Evolutionary conservation across 2,797 vertebrate genomes (phyloP).

Genomic region (Phalanger gymnotis): DNA sequence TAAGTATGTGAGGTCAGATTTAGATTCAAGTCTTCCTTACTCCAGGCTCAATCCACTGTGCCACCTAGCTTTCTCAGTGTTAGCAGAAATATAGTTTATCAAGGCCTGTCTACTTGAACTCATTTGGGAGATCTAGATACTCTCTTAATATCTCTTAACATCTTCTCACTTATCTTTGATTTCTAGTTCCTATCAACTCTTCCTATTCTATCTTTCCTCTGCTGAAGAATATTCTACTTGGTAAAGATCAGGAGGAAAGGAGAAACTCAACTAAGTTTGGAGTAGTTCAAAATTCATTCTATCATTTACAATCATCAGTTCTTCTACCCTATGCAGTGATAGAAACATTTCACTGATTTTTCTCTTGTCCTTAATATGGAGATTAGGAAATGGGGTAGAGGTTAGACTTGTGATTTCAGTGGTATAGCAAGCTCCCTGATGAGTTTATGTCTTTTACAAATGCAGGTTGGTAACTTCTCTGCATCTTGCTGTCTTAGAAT

Average conservation of each 20-base stretch:
- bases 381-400: not conserved
- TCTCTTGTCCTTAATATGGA: not conserved
- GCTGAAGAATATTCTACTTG: not conserved
- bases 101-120: not conserved
- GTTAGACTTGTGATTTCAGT: not conserved
- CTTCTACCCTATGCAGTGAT: not conserved
- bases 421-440: not conserved
- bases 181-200: not conserved
- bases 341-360: not conserved
- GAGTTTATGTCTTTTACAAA: not conserved
- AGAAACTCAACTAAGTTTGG: not conserved
- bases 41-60: not conserved
- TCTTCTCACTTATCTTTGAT: not conserved
- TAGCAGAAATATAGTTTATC: not conserved
- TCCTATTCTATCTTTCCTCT: not conserved
- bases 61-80: not conserved
- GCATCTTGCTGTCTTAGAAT: not conserved
- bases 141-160: not conserved
- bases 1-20: not conserved
- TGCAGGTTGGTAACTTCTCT: not conserved
- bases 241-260: not conserved
- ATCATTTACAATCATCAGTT: not conserved
- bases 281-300: not conserved
- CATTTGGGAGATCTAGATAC: not conserved
- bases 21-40: not conserved